Conservation (phyloP, 1,140 invertebrate genomes). For the Drosophila tropicalis region DNA sequence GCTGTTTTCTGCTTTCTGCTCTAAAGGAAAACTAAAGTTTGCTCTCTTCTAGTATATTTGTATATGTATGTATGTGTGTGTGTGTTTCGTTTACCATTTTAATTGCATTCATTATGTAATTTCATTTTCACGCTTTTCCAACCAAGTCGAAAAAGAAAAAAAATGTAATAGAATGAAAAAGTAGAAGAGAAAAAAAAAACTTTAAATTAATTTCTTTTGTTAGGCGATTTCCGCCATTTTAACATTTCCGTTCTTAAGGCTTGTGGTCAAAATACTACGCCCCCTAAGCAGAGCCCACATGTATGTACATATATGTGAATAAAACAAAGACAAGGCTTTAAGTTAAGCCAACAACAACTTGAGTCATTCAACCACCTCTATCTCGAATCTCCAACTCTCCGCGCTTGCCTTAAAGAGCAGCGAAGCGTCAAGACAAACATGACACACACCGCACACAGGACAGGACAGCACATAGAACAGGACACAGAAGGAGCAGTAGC, state of each 20-base stretch:
- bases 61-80: conserved; percentile 15
- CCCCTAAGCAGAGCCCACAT: not conserved
- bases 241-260: conserved; percentile 37
- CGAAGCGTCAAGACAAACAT: conserved; percentile 80
- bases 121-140: conserved; percentile 70
- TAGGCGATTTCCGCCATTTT: conserved; percentile 72
- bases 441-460: conserved; percentile 36
- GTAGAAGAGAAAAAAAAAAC: conserved; percentile 45
- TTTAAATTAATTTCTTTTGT: conserved; percentile 81
- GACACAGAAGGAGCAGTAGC: not conserved
- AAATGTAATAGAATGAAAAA: not conserved
- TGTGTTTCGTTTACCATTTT: conserved; percentile 55
- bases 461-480: not conserved
- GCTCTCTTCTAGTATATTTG: conserved; percentile 36
- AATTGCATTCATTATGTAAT: conserved; percentile 82
- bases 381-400: not conserved
- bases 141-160: not conserved
- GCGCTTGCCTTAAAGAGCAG: conserved; percentile 19
- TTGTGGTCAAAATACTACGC: conserved; percentile 16
- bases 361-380: conserved; percentile 16
- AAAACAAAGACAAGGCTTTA: conserved; percentile 37
- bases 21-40: conserved; percentile 51
- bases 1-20: conserved; percentile 52
- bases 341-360: conserved; percentile 31
- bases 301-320: conserved; percentile 3